Base-by-base conservation (phyloP, 2,113 vertebrate genomes). In the Bubo bubo region DNA sequence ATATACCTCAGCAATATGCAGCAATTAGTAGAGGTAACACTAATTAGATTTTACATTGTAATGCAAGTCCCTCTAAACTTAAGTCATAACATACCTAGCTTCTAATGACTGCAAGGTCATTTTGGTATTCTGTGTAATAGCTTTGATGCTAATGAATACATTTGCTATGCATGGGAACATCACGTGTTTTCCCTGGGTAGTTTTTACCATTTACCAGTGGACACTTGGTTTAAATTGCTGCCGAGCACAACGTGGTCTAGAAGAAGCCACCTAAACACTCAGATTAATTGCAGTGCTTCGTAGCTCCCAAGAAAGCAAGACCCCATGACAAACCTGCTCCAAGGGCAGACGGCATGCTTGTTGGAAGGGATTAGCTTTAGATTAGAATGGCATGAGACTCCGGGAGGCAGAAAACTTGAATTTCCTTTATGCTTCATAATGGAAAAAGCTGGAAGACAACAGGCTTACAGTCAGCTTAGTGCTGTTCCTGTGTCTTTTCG, bases 31-130 rank as follows among this genome's bases (percentile, higher is more conserved):
- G 94, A 97, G 95, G 91, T 90, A 97, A 94, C 84, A 77, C 97
- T 98, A 98, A 98, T 98, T 98, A 98, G 98, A 96, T 96, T 97
- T 97, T 98, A 98, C 98, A 97, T 96, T 97, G 97, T 97, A 98
- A 95, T 97, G 95, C 95, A 90, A 97, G 96, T 97, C 95, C 95
- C 95, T 95, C 97, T 97, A 97, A 98, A 98, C 97, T 98, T 96
- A 97, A 98, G 97, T 92, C 97, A 91, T 93, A 98, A 97, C 94
- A 95, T 19, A 97, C 97, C 94, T 96, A 82, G 95, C 93, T 90
- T 91, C 96, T 98, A 97, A 98, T 96, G 97, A 98, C 91, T 96
- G 93, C 97, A 96, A 98, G 98, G 97, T 98, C 97, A 95, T 95
- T 97, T 96, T 73, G 88, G 80, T 72, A 86, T 94, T 88, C 96